Evolutionary conservation across 1,140 invertebrate species (phyloP).

Genomic region (Danaus plexippus): DNA sequence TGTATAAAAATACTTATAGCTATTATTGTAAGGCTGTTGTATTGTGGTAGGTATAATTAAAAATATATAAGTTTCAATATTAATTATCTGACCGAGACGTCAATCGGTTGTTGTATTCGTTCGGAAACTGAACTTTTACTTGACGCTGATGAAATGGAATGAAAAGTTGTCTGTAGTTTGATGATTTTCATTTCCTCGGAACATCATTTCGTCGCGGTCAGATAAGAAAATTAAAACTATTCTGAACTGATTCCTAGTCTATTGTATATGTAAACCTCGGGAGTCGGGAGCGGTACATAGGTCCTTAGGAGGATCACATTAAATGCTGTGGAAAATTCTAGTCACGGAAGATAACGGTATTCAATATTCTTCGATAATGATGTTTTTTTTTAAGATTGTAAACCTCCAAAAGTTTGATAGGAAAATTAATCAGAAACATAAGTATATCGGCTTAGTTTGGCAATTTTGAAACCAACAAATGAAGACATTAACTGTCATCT

Average conservation of each 20-base stretch:
- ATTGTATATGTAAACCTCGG: conserved; percentile 32
- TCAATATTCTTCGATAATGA: conserved; percentile 55
- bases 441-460: conserved; percentile 32
- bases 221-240: conserved; percentile 23
- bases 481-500: no score
- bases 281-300: conserved; percentile 38
- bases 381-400: conserved; percentile 60
- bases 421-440: conserved; percentile 59
- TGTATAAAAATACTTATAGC: conserved; percentile 71
- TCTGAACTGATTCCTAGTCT: conserved; percentile 44
- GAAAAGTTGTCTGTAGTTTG: no score
- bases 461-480: conserved; percentile 27
- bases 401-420: conserved; percentile 71
- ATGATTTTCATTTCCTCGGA: conserved; percentile 6
- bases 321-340: conserved; percentile 53
- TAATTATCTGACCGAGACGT: conserved; percentile 22
- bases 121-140: not conserved
- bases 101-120: conserved; percentile 18
- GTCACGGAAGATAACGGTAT: conserved; percentile 57
- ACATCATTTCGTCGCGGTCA: conserved; percentile 15
- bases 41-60: conserved; percentile 50
- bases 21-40: conserved; percentile 68
- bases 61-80: conserved; percentile 37
- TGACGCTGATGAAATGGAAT: no score
- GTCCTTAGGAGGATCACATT: conserved; percentile 54